A percentile compares a stretch with the other conserved stretches of the same genome.
Evolutionary conservation across 2,797 vertebrate species (phyloP).

Genomic region (Poecilia wingei): DNA sequence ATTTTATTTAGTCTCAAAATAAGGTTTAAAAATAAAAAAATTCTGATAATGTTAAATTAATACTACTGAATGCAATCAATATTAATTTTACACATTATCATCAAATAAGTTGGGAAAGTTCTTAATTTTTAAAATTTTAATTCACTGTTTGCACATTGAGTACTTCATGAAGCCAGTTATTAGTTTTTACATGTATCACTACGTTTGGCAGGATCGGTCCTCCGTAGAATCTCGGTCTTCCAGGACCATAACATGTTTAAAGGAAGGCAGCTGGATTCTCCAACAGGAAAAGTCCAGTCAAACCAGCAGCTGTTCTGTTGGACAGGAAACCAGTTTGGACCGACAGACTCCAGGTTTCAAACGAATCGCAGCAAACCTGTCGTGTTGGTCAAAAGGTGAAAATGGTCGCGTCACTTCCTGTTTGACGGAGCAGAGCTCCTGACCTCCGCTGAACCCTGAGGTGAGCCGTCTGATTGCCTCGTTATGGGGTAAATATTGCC

Average conservation of each 20-base stretch:
- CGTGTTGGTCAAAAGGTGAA: neutral
- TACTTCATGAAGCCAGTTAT: too few species aligned
- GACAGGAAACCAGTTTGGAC: too few species aligned
- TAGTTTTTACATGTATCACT: too few species aligned
- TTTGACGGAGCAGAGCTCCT: conserved; percentile 25
- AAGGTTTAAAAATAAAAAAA: too few species aligned
- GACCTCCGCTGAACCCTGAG: conserved; percentile 11
- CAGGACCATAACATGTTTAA: neutral
- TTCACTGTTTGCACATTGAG: too few species aligned
- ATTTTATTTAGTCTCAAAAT: too few species aligned
- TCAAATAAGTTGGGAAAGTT: too few species aligned
- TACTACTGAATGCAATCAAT: too few species aligned
- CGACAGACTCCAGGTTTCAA: neutral
- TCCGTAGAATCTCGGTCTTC: neutral
- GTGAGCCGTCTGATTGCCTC: conserved; percentile 3
- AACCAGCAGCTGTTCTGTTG: neutral
- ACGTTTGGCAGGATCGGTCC: too few species aligned
- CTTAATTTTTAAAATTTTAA: too few species aligned
- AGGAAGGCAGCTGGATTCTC: neutral
- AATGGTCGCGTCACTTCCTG: conserved; percentile 14
- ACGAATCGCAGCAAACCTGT: neutral
- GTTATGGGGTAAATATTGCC: conserved; percentile 34
- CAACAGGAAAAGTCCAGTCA: neutral
- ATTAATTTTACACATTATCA: too few species aligned
- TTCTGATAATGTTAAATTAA: too few species aligned